phyloP scores from a whole-genome alignment of 2,797 vertebrate species.

The Melanotaenia nigrans region DNA sequence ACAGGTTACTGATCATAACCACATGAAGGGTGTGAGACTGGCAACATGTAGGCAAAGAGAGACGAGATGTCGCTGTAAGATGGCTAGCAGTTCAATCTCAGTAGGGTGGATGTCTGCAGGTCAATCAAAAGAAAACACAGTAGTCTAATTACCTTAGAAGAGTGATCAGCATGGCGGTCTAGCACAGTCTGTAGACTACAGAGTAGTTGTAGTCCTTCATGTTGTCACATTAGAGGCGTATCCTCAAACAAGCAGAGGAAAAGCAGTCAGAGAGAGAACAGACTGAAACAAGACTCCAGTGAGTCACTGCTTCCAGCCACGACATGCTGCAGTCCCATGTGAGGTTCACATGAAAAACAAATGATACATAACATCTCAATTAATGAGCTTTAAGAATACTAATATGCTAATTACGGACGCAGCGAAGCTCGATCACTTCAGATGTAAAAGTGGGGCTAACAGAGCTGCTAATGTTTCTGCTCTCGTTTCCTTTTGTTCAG shows the following conservation, averaged over 20 bases:
- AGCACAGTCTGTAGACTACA: too few species aligned
- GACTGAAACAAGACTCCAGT: neutral
- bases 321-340: constrained; percentile 1
- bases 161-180: too few species aligned
- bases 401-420: neutral
- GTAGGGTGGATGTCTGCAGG: neutral
- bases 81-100: neutral
- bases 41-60: neutral
- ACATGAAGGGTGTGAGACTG: neutral
- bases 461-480: neutral
- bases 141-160: too few species aligned
- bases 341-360: constrained; percentile 17
- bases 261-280: neutral
- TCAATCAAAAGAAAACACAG: neutral
- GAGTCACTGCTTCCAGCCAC: neutral
- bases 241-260: neutral
- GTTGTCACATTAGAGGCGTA: too few species aligned
- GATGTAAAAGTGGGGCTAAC: neutral
- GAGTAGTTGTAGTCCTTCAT: too few species aligned
- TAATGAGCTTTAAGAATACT: constrained; percentile 7
- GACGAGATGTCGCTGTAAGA: neutral
- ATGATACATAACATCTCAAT: constrained; percentile 15
- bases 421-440: neutral
- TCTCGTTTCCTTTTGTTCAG: neutral
- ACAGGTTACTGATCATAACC: too few species aligned